These are phyloP conservation scores for Vesta saturnalis DNA, from an alignment of 2,888 invertebrate species.

Conservation along the genomic window DNA sequence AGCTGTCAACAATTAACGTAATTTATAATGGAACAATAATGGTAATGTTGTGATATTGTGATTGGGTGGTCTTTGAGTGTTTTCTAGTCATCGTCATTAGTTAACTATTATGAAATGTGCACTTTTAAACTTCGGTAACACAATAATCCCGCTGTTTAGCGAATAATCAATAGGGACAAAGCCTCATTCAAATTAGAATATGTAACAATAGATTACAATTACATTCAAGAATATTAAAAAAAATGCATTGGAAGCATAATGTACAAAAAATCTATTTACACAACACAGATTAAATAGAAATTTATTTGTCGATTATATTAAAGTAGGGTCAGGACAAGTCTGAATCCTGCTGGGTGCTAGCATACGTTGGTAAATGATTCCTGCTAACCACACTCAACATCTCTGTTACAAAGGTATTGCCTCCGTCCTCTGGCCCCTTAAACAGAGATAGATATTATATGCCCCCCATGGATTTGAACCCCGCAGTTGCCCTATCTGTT, in stretches of 20 bases:
- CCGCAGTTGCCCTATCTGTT: constrained; percentile 42
- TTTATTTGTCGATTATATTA: constrained; percentile 39
- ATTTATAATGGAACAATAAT: constrained; percentile 64
- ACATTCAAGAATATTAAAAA: constrained; percentile 16
- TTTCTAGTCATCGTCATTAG: constrained; percentile 61
- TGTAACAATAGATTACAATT: constrained; percentile 23
- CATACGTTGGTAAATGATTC: constrained; percentile 43
- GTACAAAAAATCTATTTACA: constrained; percentile 24
- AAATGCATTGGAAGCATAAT: neutral
- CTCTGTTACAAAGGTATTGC: constrained; percentile 43
- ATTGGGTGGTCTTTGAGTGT: constrained; percentile 60
- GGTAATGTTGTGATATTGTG: constrained; percentile 62
- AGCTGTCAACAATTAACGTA: constrained; percentile 64
- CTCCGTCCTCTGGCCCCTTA: constrained; percentile 37
- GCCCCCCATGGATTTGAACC: constrained; percentile 36
- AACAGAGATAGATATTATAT: constrained; percentile 19
- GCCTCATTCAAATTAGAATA: constrained; percentile 36
- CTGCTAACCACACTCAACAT: constrained; percentile 40
- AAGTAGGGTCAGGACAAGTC: constrained; percentile 38
- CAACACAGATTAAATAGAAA: constrained; percentile 30
- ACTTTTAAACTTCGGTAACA: constrained; percentile 28
- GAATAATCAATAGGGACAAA: constrained; percentile 15
- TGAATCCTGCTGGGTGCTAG: constrained; percentile 40
- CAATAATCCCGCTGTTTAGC: constrained; percentile 20
- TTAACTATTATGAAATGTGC: constrained; percentile 58